Conservation (phyloP, 2,113 vertebrate species). For the Corvus cornix region DNA sequence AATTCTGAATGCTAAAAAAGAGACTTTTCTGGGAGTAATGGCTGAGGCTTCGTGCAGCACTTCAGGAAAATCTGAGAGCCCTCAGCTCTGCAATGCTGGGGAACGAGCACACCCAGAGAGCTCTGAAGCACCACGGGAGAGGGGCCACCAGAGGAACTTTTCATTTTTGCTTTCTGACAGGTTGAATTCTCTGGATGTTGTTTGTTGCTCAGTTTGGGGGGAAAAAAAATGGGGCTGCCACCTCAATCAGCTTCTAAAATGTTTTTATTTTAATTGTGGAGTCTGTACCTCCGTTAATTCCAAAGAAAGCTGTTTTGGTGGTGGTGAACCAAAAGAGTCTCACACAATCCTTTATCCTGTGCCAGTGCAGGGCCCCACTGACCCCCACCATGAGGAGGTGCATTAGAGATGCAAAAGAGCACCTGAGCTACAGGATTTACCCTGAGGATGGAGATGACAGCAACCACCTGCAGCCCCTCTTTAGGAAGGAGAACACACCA, state of each 20-base stretch:
- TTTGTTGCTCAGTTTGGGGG: not conserved
- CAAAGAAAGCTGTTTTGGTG: not conserved
- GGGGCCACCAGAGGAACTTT: not conserved
- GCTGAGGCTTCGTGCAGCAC: not conserved
- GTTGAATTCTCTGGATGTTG: not conserved
- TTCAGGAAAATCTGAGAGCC: not conserved
- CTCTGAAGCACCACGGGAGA: not conserved
- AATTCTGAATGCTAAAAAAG: not conserved
- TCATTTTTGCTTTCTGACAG: not conserved
- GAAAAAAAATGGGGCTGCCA: not conserved
- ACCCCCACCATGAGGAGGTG: not conserved
- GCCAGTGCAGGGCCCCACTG: accelerated
- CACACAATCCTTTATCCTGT: not conserved
- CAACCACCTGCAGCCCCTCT: not conserved
- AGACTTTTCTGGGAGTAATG: not conserved
- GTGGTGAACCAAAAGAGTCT: not conserved
- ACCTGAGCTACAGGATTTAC: not conserved
- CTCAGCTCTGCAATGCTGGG: not conserved
- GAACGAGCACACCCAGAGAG: not conserved
- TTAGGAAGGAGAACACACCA: not conserved
- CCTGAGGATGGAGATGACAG: not conserved
- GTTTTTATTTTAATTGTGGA: not conserved
- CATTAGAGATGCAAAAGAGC: not conserved
- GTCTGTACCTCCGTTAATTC: not conserved
- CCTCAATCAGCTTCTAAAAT: not conserved